phyloP scores from a whole-genome alignment of 2,797 vertebrate genomes.

The Gobionotothen gibberifrons region DNA sequence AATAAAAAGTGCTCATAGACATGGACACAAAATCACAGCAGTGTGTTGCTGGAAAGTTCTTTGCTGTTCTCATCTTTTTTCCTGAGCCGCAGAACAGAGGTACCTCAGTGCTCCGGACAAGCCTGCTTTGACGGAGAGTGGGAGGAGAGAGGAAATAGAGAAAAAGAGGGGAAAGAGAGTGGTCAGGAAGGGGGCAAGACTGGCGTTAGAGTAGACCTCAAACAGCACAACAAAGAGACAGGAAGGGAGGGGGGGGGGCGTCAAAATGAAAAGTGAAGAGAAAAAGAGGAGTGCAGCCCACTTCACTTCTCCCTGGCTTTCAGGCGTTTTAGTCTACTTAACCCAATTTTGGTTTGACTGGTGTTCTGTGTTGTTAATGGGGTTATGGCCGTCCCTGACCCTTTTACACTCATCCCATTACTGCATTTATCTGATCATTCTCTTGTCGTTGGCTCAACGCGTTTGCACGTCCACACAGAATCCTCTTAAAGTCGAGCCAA shows the following conservation, averaged over 20 bases:
- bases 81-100: slow-evolving; percentile 75
- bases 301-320: slow-evolving; percentile 39
- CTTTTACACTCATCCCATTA: slow-evolving; percentile 42
- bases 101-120: slow-evolving; percentile 79
- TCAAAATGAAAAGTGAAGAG: slow-evolving; percentile 34
- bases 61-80: slow-evolving; percentile 50
- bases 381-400: slow-evolving; percentile 25
- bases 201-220: slow-evolving; percentile 50
- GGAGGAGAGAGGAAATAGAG: slow-evolving; percentile 74
- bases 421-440: slow-evolving; percentile 48
- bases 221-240: slow-evolving; percentile 50
- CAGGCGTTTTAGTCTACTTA: slow-evolving; percentile 32
- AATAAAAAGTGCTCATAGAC: slow-evolving; percentile 31
- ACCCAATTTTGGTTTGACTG: slow-evolving; percentile 40
- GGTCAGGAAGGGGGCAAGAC: slow-evolving; percentile 66
- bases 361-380: slow-evolving; percentile 40
- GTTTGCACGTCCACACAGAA: slow-evolving; percentile 29
- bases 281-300: slow-evolving; percentile 24
- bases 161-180: slow-evolving; percentile 62
- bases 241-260: neutral
- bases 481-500: slow-evolving; percentile 34
- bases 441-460: slow-evolving; percentile 43
- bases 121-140: slow-evolving; percentile 73
- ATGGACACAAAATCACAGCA: slow-evolving; percentile 49
- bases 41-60: slow-evolving; percentile 72